Evolutionary conservation across 2,888 invertebrate species (phyloP), one percentile per base, ranked within the genome.

Genomic region (Apotomis betuletana): DNA sequence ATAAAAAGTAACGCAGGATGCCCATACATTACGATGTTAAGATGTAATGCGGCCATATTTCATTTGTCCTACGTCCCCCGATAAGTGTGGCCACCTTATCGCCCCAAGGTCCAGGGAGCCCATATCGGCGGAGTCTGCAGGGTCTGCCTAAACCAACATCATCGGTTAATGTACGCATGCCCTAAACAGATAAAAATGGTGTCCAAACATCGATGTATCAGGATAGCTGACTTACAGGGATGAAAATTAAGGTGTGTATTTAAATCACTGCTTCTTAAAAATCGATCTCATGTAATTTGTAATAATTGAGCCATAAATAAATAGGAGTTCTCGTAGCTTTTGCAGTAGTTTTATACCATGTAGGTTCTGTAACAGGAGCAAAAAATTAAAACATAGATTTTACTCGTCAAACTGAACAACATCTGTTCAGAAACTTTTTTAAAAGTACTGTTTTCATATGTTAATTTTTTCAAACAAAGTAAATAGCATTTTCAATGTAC

Each of bases 151-250:
- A 41, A 63, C 55, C 54, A 54, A 44, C 49, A 27, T 27, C 64
- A 55, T 54, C 44, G 64, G n/a, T 64, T 64, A 64, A 64, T 64
- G 64, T 64, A 64, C 64, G 64, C 64, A 54, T 44, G 55, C 64
- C 44, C 64, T 64, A 55, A 64, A 64, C 64, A 64, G 64, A 64
- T 64, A 64, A 64, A 64, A 64, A 64, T 44, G 54, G 54, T 55
- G 63, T 15, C 41, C 63, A 15, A 36, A 52, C 13, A 41, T 54
- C 13, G 44, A 13, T 15, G 41, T 63, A 44, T 12, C 38, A 64
- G 64, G 64, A 64, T 55, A 44, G 55, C 55, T 27, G 41, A 13
- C 12, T 44, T 27, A 13, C 36, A 3, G 5, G 10, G 4, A 10
- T 55, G 10, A 27, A 5, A 6, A n/a, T 15, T 9, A 12, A 27